Percentiles rank a stretch among this genome's conserved stretches.
phyloP scores from a whole-genome alignment of 1,140 invertebrate genomes.

The Eulimnadia texana region DNA sequence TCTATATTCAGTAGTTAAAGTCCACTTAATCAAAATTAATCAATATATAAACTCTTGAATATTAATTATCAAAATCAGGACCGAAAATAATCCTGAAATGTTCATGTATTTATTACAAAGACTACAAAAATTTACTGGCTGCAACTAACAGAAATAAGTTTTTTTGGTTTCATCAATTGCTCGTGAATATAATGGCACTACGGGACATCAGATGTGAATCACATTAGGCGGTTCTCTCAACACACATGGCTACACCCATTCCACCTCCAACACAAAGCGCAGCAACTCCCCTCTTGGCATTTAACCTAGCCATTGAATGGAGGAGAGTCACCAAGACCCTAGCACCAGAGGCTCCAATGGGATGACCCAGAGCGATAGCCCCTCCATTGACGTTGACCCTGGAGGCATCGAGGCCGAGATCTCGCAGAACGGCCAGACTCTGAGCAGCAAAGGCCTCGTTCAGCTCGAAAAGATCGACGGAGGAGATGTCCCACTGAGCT shows the following conservation, averaged over 20 bases:
- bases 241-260: slow-evolving; percentile 76
- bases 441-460: slow-evolving; percentile 77
- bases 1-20: too few relatives aligned
- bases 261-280: slow-evolving; percentile 80
- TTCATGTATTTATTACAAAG: too few relatives aligned
- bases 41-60: too few relatives aligned
- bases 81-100: too few relatives aligned
- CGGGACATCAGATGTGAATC: too few relatives aligned
- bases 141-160: too few relatives aligned
- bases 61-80: too few relatives aligned
- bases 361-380: slow-evolving; percentile 78
- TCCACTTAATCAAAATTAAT: too few relatives aligned
- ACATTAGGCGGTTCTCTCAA: too few relatives aligned
- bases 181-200: too few relatives aligned
- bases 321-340: slow-evolving; percentile 58
- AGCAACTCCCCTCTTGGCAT: slow-evolving; percentile 56
- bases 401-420: slow-evolving; percentile 45
- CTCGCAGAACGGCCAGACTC: slow-evolving; percentile 44
- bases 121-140: too few relatives aligned
- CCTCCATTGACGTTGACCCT: slow-evolving; percentile 76
- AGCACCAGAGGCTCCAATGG: slow-evolving; percentile 66
- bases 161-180: too few relatives aligned
- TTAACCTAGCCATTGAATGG: slow-evolving; percentile 43
- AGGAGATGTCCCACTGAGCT: slow-evolving; percentile 58
- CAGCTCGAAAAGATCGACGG: slow-evolving; percentile 78